Evolutionary conservation across 1,140 invertebrate species (phyloP), one percentile per base, ranked within the genome.

Genomic region (Drosophila subpulchrella): DNA sequence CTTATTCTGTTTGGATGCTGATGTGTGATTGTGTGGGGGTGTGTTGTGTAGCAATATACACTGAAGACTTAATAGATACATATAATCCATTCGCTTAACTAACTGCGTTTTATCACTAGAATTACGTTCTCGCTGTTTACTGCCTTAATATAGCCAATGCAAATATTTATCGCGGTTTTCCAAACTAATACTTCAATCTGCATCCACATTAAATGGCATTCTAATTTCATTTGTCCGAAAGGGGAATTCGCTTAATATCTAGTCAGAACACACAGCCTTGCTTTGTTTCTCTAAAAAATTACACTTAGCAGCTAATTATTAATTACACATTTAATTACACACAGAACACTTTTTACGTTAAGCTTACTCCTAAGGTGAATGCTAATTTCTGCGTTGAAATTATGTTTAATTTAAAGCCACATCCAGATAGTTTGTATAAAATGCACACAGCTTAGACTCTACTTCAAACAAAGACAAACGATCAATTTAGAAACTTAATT

Each of bases 221-320:
- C 24, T 39, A 24, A 7, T 59, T 67, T 57, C 48, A 41, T 36
- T 62, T 51, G 57, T 34, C 12, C 34, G 62, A 13, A 39, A 53
- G 48, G 75, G 55, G 47, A 65, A 50, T 63, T 55, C 34, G 51
- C 68, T 91, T 88, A 74, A 41, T 38, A 50, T 78, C 72, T 86
- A 88, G 50, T 86, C 84, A 91, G 90, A 91, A 91, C 77, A 91
- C 90, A 91, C 90, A 91, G 90, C 90, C 90, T 90, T 91, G 90
- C 90, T 91, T 91, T 91, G 90, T 91, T 91, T 91, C 84, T 89
- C 79, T 86, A 89, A 71, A 88, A 89, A 84, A 89, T 89, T 88
- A 88, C 84, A 88, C 80, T 88, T 89, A 89, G 30, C 30, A 7
- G 50, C 56, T 89, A 83, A 20, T 44, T 32, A 39, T 58, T 50